These are phyloP conservation scores for Lasioglossum albipes DNA, from an alignment of 1,140 invertebrate species.

Conservation along the genomic window DNA sequence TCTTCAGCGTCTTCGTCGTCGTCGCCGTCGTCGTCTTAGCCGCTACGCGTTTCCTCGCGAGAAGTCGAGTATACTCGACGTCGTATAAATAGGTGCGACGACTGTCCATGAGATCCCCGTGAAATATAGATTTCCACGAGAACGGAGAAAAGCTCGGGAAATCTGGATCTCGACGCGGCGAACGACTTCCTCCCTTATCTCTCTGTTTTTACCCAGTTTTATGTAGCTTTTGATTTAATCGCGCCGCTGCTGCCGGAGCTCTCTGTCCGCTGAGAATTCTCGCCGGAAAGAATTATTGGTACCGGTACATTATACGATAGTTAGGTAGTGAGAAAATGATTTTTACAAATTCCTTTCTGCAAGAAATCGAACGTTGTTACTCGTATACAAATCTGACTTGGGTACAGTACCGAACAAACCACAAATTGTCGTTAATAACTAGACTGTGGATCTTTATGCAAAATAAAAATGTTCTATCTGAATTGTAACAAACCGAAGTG, in stretches of 20 bases:
- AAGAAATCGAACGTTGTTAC: too few relatives aligned
- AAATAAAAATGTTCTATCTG: too few relatives aligned
- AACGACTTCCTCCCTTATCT: neutral
- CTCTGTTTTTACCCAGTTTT: neutral
- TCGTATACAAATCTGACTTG: too few relatives aligned
- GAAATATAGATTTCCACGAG: conserved; percentile 45
- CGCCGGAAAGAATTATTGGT: neutral
- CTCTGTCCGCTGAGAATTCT: too few relatives aligned
- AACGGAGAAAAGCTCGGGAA: conserved; percentile 22
- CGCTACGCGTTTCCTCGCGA: conserved; percentile 41
- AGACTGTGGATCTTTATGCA: too few relatives aligned
- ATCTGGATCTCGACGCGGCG: conserved; percentile 19
- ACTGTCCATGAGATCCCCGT: conserved; percentile 44
- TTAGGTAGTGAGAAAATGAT: too few relatives aligned
- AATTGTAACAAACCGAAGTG: too few relatives aligned
- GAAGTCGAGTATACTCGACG: conserved; percentile 52
- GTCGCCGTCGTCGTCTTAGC: conserved; percentile 12
- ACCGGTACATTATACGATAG: too few relatives aligned
- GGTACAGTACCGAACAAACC: too few relatives aligned
- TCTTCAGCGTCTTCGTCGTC: neutral
- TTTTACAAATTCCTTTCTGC: too few relatives aligned
- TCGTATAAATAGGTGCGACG: conserved; percentile 62
- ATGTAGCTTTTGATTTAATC: neutral
- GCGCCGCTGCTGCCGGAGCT: too few relatives aligned
- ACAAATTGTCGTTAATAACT: too few relatives aligned